phyloP scores from a whole-genome alignment of 2,113 vertebrate genomes.

The Datnioides undecimradiatus region DNA sequence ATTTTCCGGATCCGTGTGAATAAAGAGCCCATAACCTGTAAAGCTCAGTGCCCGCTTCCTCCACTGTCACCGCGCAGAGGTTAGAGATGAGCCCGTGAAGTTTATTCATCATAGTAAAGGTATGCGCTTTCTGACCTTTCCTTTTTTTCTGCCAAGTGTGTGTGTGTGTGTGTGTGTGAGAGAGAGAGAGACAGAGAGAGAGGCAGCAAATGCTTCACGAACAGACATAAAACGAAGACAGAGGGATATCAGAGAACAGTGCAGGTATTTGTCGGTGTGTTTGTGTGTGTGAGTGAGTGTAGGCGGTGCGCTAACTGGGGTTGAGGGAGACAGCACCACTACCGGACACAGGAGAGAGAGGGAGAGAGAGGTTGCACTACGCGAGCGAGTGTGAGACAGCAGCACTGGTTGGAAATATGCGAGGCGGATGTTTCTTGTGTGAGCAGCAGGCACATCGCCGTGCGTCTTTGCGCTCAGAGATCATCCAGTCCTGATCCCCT shows the following conservation, averaged over 20 bases:
- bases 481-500: conserved; percentile 28
- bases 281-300: conserved; percentile 8
- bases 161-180: conserved; percentile 4
- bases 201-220: conserved; percentile 9
- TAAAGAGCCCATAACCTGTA: conserved; percentile 20
- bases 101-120: background rate
- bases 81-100: background rate
- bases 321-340: conserved; percentile 42
- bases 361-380: background rate
- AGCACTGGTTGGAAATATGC: conserved; percentile 12
- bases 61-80: conserved; percentile 10
- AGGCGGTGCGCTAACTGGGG: conserved; percentile 85
- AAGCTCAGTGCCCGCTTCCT: conserved; percentile 35
- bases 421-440: conserved; percentile 46
- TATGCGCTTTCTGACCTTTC: background rate
- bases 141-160: background rate
- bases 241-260: conserved; percentile 41
- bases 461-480: conserved; percentile 72
- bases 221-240: conserved; percentile 25
- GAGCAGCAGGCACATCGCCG: conserved; percentile 42
- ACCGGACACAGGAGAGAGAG: conserved; percentile 23
- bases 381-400: conserved; percentile 33
- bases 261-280: conserved; percentile 37
- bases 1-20: conserved; percentile 31
- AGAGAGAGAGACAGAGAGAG: background rate